phyloP scores from a whole-genome alignment of 2,888 invertebrate genomes.

The Eremobia ochroleuca region DNA sequence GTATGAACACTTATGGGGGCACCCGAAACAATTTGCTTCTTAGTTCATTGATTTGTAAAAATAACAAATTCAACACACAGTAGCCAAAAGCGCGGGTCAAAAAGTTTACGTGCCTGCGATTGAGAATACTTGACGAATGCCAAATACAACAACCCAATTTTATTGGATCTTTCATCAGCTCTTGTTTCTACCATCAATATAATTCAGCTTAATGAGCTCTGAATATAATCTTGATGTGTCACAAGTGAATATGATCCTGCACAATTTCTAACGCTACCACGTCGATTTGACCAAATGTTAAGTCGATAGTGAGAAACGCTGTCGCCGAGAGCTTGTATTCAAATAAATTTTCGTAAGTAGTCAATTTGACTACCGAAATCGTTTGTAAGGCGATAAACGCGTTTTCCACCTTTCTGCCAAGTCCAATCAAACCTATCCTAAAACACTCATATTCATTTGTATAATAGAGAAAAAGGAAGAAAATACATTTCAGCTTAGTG shows the following conservation, averaged over 20 bases:
- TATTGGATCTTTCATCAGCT: neutral
- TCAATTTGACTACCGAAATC: neutral
- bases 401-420: neutral
- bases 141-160: neutral
- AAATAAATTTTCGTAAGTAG: neutral
- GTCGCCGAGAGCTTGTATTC: neutral
- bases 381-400: neutral
- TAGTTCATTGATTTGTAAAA: neutral
- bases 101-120: neutral
- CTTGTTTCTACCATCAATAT: constrained; percentile 2
- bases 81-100: neutral
- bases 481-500: neutral
- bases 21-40: neutral
- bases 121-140: neutral
- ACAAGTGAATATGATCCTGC: neutral
- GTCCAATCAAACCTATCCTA: neutral
- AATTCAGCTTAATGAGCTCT: neutral
- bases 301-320: neutral
- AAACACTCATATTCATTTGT: neutral
- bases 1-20: neutral
- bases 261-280: neutral
- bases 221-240: too few relatives aligned
- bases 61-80: neutral
- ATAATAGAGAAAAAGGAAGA: neutral
- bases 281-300: neutral